Conservation (phyloP, 2,113 vertebrate species). For the Cephalopholis sonnerati region DNA sequence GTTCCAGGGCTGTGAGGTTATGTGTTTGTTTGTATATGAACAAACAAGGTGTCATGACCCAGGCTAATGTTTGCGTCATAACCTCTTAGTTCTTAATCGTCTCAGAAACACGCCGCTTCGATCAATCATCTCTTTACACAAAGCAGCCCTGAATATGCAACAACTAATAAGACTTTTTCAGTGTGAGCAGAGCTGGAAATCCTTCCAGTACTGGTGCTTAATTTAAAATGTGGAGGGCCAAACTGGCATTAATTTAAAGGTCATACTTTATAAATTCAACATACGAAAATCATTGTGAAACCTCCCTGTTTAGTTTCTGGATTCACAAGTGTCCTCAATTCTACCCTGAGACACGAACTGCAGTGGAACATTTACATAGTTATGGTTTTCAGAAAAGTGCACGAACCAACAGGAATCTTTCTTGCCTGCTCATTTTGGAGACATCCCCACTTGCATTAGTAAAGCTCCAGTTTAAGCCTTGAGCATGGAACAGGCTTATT, state of each 20-base stretch:
- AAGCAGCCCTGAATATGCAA: background rate
- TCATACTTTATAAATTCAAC: background rate
- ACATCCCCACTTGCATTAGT: slow-evolving; percentile 46
- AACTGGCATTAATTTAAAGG: background rate
- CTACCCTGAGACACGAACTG: slow-evolving; percentile 8
- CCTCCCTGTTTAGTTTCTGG: background rate
- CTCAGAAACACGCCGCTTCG: background rate
- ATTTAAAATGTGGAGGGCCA: background rate
- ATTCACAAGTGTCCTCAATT: background rate
- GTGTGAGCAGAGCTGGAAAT: background rate
- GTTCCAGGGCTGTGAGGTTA: background rate
- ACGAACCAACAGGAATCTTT: slow-evolving; percentile 21
- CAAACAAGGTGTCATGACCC: background rate
- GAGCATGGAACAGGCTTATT: slow-evolving; percentile 62
- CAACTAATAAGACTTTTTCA: background rate
- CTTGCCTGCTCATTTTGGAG: slow-evolving; percentile 49
- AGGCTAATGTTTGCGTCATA: background rate
- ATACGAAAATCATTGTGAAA: background rate
- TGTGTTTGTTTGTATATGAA: background rate
- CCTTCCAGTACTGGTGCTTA: background rate
- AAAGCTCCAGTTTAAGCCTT: slow-evolving; percentile 49
- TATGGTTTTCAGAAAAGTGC: slow-evolving; percentile 18
- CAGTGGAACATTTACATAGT: slow-evolving; percentile 9
- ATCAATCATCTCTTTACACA: background rate
- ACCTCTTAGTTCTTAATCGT: background rate